phyloP scores from a whole-genome alignment of 1,140 invertebrate genomes.

The Cherax quadricarinatus region DNA sequence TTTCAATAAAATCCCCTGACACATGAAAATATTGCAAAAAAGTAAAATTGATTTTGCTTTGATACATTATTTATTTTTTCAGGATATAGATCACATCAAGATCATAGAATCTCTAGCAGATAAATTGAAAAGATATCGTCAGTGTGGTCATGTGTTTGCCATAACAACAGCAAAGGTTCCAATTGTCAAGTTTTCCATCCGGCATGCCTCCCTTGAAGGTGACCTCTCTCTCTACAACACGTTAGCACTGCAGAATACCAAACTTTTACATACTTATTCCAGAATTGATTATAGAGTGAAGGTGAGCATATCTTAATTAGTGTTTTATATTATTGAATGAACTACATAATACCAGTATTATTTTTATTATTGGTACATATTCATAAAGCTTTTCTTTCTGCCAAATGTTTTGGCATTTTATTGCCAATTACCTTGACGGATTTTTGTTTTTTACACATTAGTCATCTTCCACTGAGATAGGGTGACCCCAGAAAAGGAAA shows the following conservation, averaged over 20 bases:
- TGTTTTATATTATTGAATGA: too few relatives aligned
- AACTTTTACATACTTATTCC: constrained; percentile 79
- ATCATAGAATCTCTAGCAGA: constrained; percentile 78
- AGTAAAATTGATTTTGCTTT: too few relatives aligned
- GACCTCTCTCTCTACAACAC: constrained; percentile 83
- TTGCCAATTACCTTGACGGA: too few relatives aligned
- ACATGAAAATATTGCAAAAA: too few relatives aligned
- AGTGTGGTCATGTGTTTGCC: constrained; percentile 78
- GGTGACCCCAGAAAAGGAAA: too few relatives aligned
- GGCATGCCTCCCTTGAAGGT: constrained; percentile 78
- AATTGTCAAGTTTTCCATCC: constrained; percentile 81
- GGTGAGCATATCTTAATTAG: constrained; percentile 69
- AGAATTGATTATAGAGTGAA: constrained; percentile 80
- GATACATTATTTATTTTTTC: constrained; percentile 51
- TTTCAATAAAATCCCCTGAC: too few relatives aligned
- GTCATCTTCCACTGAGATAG: too few relatives aligned
- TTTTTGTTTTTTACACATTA: too few relatives aligned
- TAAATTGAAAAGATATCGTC: constrained; percentile 76
- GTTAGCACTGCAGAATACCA: constrained; percentile 81
- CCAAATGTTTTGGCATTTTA: too few relatives aligned
- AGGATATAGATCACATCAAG: constrained; percentile 76
- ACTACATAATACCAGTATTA: too few relatives aligned
- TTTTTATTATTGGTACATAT: too few relatives aligned
- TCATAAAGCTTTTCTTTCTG: too few relatives aligned
- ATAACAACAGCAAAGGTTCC: constrained; percentile 83